Base-by-base conservation (phyloP, 1,140 invertebrate genomes). In the Drosophila aff. region DNA sequence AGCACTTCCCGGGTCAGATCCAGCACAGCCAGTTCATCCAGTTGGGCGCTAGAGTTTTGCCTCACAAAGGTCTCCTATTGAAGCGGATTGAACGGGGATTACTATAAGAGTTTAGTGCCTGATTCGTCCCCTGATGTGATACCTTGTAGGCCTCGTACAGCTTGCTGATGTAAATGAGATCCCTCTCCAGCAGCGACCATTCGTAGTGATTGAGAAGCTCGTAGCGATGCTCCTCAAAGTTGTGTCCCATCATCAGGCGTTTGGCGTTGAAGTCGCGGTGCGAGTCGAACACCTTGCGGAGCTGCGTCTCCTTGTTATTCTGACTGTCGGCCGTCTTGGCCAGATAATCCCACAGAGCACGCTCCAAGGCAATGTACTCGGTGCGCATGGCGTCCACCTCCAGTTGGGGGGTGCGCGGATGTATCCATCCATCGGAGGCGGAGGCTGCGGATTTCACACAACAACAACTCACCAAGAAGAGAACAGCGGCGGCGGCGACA, bases 1-100 rank as follows among this genome's bases (percentile, higher is more conserved):
- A 96, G 87, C 21, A 96, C 93, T 1, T 94, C 93, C 43, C 96
- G 94, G 0, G 95, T 94, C 47, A 97, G 91, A 91, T 96, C 94
- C 13, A 94, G 72, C 93, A 96, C 95, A n/a, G 94, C 94, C 52
- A 93, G 93, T 43, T 92, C 78, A 52, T 92, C 74, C 55, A 91
- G 63, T 55, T 91, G 61, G 8, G 26, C 52, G 41, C 63, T 81
- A 13, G 72, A 78, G 10, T 60, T 57, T 8, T 78, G 76, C 36
- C 49, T 65, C 31, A 31, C 10, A 49, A 79, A 73, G 21, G 49
- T 53, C 2, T 79, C 44, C 75, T 79, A 41, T 36, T 33, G 0
- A 6, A 11, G n/a, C 11, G 4, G 15, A 26, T n/a, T 21, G 16
- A 43, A 18, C 18, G 23, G n/a, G 23, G n/a, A 60, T 53, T 15